These are phyloP conservation scores for Hoplostethus mediterraneus DNA, from an alignment of 2,797 vertebrate species.

Conservation along the genomic window DNA sequence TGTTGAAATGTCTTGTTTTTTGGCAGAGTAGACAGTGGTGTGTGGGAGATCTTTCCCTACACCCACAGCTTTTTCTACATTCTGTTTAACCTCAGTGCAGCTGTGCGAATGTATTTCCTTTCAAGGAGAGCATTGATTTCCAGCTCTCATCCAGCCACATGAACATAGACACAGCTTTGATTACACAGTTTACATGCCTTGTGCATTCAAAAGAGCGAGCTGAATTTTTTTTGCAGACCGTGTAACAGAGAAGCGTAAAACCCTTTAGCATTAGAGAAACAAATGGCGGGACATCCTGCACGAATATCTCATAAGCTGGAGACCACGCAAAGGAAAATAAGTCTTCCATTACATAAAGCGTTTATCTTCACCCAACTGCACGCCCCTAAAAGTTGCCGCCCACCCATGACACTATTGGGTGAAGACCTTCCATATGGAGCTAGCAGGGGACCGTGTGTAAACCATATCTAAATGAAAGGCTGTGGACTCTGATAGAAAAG, in stretches of 20 bases:
- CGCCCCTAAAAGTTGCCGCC: background rate
- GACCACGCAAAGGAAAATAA: background rate
- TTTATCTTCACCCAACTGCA: slow-evolving; percentile 4
- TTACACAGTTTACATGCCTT: slow-evolving; percentile 30
- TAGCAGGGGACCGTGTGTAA: no score
- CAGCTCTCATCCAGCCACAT: slow-evolving; percentile 53
- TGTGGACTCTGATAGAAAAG: no score
- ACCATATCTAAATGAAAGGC: no score
- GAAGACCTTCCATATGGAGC: background rate
- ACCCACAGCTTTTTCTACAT: slow-evolving; percentile 50
- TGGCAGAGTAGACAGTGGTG: slow-evolving; percentile 68
- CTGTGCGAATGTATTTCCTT: slow-evolving; percentile 64
- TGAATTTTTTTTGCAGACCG: background rate
- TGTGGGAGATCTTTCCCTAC: slow-evolving; percentile 64
- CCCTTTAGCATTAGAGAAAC: background rate
- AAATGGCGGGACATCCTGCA: background rate
- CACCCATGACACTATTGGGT: slow-evolving; percentile 1
- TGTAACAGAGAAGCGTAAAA: background rate
- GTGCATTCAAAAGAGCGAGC: slow-evolving; percentile 12
- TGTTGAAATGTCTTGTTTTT: slow-evolving; percentile 70
- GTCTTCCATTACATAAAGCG: background rate
- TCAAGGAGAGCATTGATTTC: slow-evolving; percentile 64
- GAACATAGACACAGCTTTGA: slow-evolving; percentile 40
- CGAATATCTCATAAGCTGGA: background rate
- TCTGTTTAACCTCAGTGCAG: slow-evolving; percentile 70